Evolutionary conservation across 1,140 invertebrate species (phyloP).

Genomic region (Formica exsecta): DNA sequence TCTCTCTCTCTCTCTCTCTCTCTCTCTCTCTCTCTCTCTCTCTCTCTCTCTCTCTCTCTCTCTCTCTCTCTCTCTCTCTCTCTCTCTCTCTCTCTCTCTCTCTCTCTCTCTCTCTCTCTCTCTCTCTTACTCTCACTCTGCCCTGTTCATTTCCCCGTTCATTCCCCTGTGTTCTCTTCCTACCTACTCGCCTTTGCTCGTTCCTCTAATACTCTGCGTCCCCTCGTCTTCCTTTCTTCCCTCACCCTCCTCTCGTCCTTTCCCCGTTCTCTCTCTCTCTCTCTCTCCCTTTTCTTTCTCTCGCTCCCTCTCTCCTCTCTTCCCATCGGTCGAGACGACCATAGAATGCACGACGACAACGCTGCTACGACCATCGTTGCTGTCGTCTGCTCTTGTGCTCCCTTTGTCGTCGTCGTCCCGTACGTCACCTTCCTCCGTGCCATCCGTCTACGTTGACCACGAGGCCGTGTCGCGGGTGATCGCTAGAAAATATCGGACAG

Average conservation of each 20-base stretch:
- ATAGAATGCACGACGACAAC: constrained; percentile 74
- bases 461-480: constrained; percentile 18
- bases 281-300: constrained; percentile 31
- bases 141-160: constrained; percentile 5
- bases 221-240: constrained; percentile 46
- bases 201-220: constrained; percentile 16
- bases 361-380: constrained; percentile 52
- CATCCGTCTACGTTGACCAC: constrained; percentile 8
- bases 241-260: constrained; percentile 12
- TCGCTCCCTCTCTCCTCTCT: not conserved
- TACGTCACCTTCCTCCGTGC: not conserved
- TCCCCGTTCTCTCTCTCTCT: constrained; percentile 21
- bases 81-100: constrained; percentile 44
- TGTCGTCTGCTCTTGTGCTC: constrained; percentile 13
- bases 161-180: not conserved
- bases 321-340: constrained; percentile 56
- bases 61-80: constrained; percentile 44
- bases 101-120: constrained; percentile 44
- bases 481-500: constrained; percentile 1
- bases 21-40: constrained; percentile 48
- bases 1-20: constrained; percentile 51
- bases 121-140: constrained; percentile 11
- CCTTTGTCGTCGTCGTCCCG: constrained; percentile 33
- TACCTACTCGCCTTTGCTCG: constrained; percentile 9
- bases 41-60: constrained; percentile 54